A percentile compares a stretch with the other conserved stretches of the same genome.
phyloP scores from a whole-genome alignment of 2,797 vertebrate genomes.

The Parauchenoglanis ngamensis region DNA sequence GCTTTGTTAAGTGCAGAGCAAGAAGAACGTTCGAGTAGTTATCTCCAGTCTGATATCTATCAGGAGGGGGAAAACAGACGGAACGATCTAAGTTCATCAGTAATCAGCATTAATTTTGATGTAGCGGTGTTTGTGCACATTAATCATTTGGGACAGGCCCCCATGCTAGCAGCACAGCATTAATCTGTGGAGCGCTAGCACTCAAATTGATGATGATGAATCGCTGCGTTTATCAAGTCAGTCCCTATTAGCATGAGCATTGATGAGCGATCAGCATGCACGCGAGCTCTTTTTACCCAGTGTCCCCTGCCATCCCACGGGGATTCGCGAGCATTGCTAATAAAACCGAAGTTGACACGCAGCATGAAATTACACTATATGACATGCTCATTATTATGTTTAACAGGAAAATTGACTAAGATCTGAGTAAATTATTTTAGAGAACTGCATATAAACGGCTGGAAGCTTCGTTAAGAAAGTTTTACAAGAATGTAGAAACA shows the following conservation, averaged over 20 bases:
- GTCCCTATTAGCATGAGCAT: conserved; percentile 65
- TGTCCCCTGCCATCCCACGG: conserved; percentile 4
- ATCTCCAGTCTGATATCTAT: conserved; percentile 28
- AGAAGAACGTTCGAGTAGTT: neutral
- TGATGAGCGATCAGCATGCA: conserved; percentile 62
- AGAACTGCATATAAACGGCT: neutral
- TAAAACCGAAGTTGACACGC: conserved; percentile 25
- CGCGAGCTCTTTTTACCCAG: conserved; percentile 48
- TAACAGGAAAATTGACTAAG: no score
- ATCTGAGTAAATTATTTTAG: neutral
- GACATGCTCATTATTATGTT: conserved; percentile 13
- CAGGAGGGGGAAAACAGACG: conserved; percentile 47
- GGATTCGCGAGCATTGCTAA: conserved; percentile 3
- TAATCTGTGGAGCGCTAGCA: conserved; percentile 62
- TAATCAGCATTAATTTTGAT: conserved; percentile 76
- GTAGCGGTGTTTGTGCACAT: conserved; percentile 77
- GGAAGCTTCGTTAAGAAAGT: neutral
- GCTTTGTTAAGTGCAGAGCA: conserved; percentile 33
- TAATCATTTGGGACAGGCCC: conserved; percentile 74
- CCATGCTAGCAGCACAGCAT: conserved; percentile 58
- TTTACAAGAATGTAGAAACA: no score
- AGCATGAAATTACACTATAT: neutral
- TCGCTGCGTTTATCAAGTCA: conserved; percentile 73
- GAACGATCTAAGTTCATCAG: conserved; percentile 74
- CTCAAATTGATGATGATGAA: conserved; percentile 77